A percentile compares a stretch with the other conserved stretches of the same genome.
phyloP scores from a whole-genome alignment of 64 coral and sea anemone genomes.

The Dendrophyllia cribrosa region DNA sequence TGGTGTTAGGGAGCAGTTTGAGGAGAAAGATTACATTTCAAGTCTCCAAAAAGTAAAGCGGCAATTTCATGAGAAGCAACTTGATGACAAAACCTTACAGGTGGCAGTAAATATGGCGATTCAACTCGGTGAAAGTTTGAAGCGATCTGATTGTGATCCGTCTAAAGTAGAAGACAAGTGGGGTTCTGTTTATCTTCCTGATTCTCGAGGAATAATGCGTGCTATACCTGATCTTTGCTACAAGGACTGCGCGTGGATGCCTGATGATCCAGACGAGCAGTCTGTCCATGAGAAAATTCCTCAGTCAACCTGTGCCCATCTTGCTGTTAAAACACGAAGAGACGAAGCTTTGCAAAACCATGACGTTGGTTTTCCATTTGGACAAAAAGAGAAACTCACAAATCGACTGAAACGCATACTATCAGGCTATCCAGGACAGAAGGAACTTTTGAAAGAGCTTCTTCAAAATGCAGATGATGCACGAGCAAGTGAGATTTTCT shows the following conservation, averaged over 20 bases:
- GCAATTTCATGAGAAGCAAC: neutral
- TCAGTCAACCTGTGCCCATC: neutral
- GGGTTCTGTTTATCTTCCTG: conserved; percentile 68
- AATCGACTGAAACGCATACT: conserved; percentile 87
- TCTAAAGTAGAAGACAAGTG: neutral
- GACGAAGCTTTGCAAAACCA: conserved; percentile 55
- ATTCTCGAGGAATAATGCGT: conserved; percentile 41
- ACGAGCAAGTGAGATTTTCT: conserved; percentile 84
- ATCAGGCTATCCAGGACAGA: conserved; percentile 72
- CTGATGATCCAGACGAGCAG: conserved; percentile 49
- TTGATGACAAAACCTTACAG: conserved; percentile 11
- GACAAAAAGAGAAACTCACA: conserved; percentile 87
- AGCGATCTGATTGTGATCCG: neutral
- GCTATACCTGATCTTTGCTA: conserved; percentile 43
- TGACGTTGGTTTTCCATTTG: conserved; percentile 70
- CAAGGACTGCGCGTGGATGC: conserved; percentile 85
- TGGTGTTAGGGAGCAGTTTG: conserved; percentile 61
- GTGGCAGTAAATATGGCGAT: conserved; percentile 18
- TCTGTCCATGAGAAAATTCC: conserved; percentile 61
- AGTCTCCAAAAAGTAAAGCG: conserved; percentile 47
- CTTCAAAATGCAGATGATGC: conserved; percentile 96
- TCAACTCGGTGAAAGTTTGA: conserved; percentile 17
- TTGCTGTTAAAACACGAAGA: conserved; percentile 79
- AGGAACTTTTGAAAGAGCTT: conserved; percentile 90
- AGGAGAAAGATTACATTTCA: conserved; percentile 15